Evolutionary conservation across 2,113 vertebrate genomes (phyloP), one percentile per base, ranked within the genome.

Genomic region (Neomonachus schauinslandi): DNA sequence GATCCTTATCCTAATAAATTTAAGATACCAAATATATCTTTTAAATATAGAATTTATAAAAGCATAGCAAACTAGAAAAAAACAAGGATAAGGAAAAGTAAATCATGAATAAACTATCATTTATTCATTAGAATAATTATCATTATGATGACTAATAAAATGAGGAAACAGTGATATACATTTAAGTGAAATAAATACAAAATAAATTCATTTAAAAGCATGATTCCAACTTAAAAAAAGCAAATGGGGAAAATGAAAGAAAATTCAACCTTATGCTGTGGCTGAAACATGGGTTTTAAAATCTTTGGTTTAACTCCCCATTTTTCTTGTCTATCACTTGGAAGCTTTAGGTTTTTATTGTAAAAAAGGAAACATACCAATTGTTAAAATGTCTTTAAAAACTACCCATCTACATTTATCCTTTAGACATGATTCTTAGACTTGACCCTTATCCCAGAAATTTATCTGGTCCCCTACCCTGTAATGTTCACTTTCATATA

Each of bases 1-100:
- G 16, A 79, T 31, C 33, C 12, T 46, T 18, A 81, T 15, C 7
- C 2, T 89, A 55, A 2, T 69, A 59, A 82, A 67, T 12, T 42
- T 71, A 19, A 57, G 18, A 24, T 24, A 46, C 4, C 28, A 94
- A 80, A 57, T 13, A 53, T 13, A 46, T 28, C 42, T 74, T 76
- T 7, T n/a, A 71, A 82, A 76, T 33, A 39, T 21, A 81, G 3
- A 33, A 26, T 65, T 95, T 28, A 13, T 51, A 59, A 83, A 6
- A 94, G n/a, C 36, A 83, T 4, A 49, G 13, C 11, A 67, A 74
- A 74, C 22, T 82, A 82, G 57, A 81, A 87, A 51, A 82, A 79
- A 79, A 94, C 87, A 67, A 65, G 80, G 77, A 91, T 5, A 89
- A 95, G 46, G 51, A 72, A 96, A 80, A 55, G 42, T 72, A 74